Evolutionary conservation across 1,140 invertebrate species (phyloP).

Genomic region (Chlorops oryzae): DNA sequence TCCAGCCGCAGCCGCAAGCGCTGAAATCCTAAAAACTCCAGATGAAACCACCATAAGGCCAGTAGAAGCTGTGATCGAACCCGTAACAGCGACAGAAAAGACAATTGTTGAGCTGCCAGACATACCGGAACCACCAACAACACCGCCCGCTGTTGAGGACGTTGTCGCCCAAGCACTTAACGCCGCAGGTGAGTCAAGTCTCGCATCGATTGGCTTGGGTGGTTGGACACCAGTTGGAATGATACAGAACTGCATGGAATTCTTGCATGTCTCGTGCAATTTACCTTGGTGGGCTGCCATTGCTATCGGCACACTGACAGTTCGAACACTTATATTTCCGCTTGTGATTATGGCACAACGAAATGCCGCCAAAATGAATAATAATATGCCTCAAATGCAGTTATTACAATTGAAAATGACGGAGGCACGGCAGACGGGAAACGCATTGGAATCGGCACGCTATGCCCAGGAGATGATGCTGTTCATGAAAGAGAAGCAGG

Average conservation of each 20-base stretch:
- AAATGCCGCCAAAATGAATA: slow-evolving; percentile 71
- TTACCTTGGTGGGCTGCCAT: slow-evolving; percentile 91
- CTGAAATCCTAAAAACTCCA: no score
- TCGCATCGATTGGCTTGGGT: slow-evolving; percentile 73
- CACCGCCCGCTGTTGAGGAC: slow-evolving; percentile 31
- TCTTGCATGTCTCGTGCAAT: slow-evolving; percentile 65
- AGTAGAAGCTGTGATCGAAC: no score
- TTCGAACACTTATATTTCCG: slow-evolving; percentile 74
- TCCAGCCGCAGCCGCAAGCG: no score
- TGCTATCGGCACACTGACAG: slow-evolving; percentile 64
- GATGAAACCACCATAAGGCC: no score
- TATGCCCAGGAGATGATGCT: slow-evolving; percentile 67
- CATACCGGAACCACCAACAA: slow-evolving; percentile 53
- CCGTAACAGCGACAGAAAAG: slow-evolving; percentile 18
- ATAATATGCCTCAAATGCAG: slow-evolving; percentile 75
- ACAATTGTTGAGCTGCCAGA: slow-evolving; percentile 46
- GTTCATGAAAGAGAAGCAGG: slow-evolving; percentile 73
- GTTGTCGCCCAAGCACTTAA: slow-evolving; percentile 49
- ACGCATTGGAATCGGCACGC: slow-evolving; percentile 68
- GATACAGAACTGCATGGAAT: slow-evolving; percentile 74
- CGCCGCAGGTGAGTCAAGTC: slow-evolving; percentile 65
- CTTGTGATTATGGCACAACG: slow-evolving; percentile 72
- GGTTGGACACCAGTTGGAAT: slow-evolving; percentile 71
- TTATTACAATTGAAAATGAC: slow-evolving; percentile 73
- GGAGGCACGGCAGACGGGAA: slow-evolving; percentile 71